These are phyloP conservation scores for Epizoanthus scotinus DNA, from an alignment of 92 coral and sea anemone genomes.

Conservation along the genomic window DNA sequence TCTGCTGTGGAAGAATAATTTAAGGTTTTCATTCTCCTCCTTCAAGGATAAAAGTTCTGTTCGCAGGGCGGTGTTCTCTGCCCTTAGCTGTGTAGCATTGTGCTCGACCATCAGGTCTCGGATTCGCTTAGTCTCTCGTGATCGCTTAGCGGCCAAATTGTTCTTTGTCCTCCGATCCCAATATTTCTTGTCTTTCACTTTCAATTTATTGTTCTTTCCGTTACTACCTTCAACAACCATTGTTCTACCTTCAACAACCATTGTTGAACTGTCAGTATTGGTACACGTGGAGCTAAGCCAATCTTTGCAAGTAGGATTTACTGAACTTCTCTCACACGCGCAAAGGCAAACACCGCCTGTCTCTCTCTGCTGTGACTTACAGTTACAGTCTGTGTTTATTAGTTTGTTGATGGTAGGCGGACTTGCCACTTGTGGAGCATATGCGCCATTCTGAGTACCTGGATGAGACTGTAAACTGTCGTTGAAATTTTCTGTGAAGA, in stretches of 20 bases:
- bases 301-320: background rate
- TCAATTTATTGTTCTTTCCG: background rate
- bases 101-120: conserved; percentile 10
- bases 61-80: conserved; percentile 14
- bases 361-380: background rate
- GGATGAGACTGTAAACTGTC: background rate
- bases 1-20: background rate
- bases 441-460: background rate
- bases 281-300: background rate
- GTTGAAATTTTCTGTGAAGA: background rate
- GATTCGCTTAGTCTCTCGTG: conserved; percentile 22
- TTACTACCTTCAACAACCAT: background rate
- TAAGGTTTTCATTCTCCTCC: conserved; percentile 12
- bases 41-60: conserved; percentile 8
- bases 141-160: conserved; percentile 25
- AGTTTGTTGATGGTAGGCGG: background rate
- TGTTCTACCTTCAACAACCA: background rate
- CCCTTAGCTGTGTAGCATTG: background rate
- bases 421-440: background rate
- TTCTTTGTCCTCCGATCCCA: conserved; percentile 26
- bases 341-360: background rate
- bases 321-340: background rate
- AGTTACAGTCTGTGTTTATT: background rate
- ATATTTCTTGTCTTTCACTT: conserved; percentile 10
- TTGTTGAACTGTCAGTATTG: background rate